Percentiles rank a stretch among this genome's conserved stretches.
Conservation (phyloP, 1,140 invertebrate species). For the Drosophila subobscura region DNA sequence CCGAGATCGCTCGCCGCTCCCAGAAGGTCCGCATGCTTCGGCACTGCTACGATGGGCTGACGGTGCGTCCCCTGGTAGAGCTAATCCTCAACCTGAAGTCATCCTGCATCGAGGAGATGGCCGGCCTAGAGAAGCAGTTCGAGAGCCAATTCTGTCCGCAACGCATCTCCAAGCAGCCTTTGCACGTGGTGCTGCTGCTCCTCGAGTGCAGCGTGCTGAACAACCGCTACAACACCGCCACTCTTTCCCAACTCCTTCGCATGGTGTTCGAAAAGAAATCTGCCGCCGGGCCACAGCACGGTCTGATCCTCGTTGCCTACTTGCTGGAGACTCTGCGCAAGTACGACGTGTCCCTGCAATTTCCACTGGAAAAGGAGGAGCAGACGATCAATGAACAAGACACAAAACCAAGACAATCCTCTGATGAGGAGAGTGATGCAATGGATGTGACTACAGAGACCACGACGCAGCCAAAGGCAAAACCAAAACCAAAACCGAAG, state of each 20-base stretch:
- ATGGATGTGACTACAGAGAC: background rate
- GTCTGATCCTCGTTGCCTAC: conserved; percentile 29
- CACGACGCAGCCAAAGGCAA: background rate
- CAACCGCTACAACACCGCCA: background rate
- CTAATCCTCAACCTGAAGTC: conserved; percentile 44
- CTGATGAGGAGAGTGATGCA: background rate
- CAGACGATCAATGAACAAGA: background rate
- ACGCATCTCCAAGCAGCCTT: conserved; percentile 12
- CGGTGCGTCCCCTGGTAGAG: conserved; percentile 45
- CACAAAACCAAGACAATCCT: background rate
- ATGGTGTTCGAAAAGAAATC: background rate
- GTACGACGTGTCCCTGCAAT: conserved; percentile 60
- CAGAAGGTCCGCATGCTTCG: conserved; percentile 23
- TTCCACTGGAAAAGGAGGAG: background rate
- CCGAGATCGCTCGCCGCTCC: conserved; percentile 54
- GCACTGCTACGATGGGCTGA: conserved; percentile 23
- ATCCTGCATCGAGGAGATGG: conserved; percentile 54
- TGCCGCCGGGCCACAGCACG: background rate
- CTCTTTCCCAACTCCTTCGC: background rate
- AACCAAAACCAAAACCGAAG: too few relatives aligned
- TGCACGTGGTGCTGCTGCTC: conserved; percentile 45
- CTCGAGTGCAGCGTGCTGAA: conserved; percentile 41
- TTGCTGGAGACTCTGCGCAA: conserved; percentile 57
- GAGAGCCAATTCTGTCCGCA: fast-evolving
- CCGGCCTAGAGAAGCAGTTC: conserved; percentile 49